These are phyloP conservation scores for Ahaetulla prasina DNA, from an alignment of 2,113 vertebrate genomes.

Conservation along the genomic window DNA sequence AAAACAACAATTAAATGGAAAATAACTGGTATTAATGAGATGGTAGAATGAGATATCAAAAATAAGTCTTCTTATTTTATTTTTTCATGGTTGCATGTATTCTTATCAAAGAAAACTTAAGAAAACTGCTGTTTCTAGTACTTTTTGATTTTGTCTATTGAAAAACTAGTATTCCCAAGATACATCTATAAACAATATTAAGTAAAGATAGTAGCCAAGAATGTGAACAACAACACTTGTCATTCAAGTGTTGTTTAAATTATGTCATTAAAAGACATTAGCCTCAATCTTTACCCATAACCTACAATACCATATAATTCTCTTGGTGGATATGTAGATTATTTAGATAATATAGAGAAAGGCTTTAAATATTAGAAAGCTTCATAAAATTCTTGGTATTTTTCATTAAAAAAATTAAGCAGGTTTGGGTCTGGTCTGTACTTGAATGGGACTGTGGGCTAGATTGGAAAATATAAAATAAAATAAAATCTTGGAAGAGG, in stretches of 20 bases:
- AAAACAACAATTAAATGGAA: background rate
- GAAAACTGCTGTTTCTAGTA: background rate
- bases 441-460: background rate
- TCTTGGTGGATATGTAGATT: background rate
- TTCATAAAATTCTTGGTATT: background rate
- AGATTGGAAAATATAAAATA: background rate
- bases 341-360: background rate
- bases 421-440: background rate
- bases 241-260: background rate
- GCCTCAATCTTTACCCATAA: background rate
- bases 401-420: background rate
- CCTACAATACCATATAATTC: background rate
- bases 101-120: background rate
- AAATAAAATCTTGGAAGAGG: background rate
- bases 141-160: background rate
- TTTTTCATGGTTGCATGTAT: background rate
- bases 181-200: background rate
- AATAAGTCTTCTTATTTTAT: background rate
- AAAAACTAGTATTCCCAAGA: background rate
- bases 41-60: background rate
- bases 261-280: background rate
- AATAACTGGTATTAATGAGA: background rate
- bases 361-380: background rate
- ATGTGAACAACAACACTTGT: background rate
- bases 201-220: background rate